These are phyloP conservation scores for Holotrichia oblita DNA, from an alignment of 1,140 invertebrate genomes.

Conservation along the genomic window DNA sequence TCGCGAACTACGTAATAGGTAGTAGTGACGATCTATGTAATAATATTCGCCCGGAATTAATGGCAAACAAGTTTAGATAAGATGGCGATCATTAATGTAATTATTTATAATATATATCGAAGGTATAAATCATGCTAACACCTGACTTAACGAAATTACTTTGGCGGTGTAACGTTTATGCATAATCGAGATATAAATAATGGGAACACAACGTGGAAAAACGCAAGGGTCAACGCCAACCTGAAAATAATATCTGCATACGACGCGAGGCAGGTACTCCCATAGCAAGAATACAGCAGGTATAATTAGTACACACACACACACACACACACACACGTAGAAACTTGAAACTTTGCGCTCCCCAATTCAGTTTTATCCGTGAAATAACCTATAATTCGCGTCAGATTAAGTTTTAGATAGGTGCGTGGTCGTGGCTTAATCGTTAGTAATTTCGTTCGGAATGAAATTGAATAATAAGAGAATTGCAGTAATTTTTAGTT, in stretches of 20 bases:
- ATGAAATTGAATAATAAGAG: no score
- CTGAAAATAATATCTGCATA: neutral
- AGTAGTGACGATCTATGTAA: no score
- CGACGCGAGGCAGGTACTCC: no score
- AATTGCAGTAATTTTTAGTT: neutral
- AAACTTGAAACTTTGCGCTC: neutral
- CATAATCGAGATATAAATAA: conserved; percentile 51
- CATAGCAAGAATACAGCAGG: neutral
- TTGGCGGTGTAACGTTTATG: conserved; percentile 39
- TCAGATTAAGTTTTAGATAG: neutral
- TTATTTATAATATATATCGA: conserved; percentile 56
- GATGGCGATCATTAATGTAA: conserved; percentile 53
- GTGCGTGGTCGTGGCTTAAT: neutral
- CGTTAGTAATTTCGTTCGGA: no score
- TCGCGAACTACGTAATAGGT: no score
- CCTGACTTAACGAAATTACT: conserved; percentile 56
- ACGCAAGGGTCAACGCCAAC: conserved; percentile 13
- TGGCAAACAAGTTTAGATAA: conserved; percentile 49
- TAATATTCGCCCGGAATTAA: no score
- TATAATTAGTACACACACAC: neutral
- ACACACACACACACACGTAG: no score
- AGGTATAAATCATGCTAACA: conserved; percentile 56
- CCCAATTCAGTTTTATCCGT: neutral
- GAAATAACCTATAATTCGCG: neutral
- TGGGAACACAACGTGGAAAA: conserved; percentile 17